A percentile compares a stretch with the other conserved stretches of the same genome.
These are phyloP conservation scores for Trichopria drosophilae DNA, from an alignment of 2,888 invertebrate species.

Conservation along the genomic window DNA sequence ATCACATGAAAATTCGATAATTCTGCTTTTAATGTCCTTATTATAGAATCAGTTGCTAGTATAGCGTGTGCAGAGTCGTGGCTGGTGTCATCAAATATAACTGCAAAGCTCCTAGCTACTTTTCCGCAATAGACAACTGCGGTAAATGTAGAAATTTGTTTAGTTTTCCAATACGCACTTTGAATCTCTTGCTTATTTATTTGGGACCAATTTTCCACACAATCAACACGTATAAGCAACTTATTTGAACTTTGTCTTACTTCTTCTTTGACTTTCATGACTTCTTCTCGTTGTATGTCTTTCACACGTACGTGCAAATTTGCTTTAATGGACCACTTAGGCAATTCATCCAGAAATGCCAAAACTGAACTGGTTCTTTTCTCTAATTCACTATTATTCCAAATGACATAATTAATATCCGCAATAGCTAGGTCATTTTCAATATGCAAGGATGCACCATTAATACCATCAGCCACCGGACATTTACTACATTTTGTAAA, in stretches of 20 bases:
- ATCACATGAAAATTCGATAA: too few relatives aligned
- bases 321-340: not conserved
- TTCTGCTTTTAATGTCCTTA: too few relatives aligned
- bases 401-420: slow-evolving; percentile 18
- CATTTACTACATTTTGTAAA: too few relatives aligned
- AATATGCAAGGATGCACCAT: not conserved
- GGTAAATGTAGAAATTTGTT: slow-evolving; percentile 15
- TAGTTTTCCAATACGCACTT: slow-evolving; percentile 12
- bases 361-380: slow-evolving; percentile 15
- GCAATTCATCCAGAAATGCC: slow-evolving; percentile 13
- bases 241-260: not conserved
- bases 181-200: slow-evolving; percentile 8
- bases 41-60: too few relatives aligned
- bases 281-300: not conserved
- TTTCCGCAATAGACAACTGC: slow-evolving; percentile 4
- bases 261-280: not conserved
- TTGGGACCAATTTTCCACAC: slow-evolving; percentile 14
- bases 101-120: slow-evolving; percentile 5
- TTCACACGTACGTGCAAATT: not conserved
- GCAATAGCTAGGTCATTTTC: slow-evolving; percentile 1
- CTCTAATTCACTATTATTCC: slow-evolving; percentile 13
- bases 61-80: slow-evolving; percentile 10
- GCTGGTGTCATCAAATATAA: too few relatives aligned
- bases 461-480: slow-evolving; percentile 6
- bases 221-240: slow-evolving; percentile 9